Percentiles rank a stretch among this genome's conserved stretches.
These are phyloP conservation scores for Scatophagus argus DNA, from an alignment of 2,113 vertebrate species.

Conservation along the genomic window DNA sequence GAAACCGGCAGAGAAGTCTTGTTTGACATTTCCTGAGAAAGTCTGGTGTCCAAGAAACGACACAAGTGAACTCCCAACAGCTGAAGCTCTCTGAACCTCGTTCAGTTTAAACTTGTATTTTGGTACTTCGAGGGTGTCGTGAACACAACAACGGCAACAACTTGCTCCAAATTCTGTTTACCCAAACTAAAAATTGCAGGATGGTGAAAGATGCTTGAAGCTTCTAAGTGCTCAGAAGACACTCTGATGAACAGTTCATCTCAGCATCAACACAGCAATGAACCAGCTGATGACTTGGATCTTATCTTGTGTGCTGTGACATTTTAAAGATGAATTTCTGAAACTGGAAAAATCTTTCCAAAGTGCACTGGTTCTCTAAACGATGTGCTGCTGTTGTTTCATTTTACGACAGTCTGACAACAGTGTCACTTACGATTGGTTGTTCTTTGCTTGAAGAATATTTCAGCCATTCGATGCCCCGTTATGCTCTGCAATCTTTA, in stretches of 20 bases:
- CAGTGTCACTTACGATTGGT: conserved; percentile 2
- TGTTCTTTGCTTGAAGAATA: neutral
- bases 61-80: neutral
- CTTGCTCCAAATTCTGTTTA: no score
- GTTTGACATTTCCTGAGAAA: neutral
- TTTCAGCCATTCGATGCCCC: neutral
- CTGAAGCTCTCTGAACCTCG: neutral
- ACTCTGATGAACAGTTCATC: neutral
- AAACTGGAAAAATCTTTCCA: neutral
- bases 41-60: neutral
- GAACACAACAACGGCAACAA: no score
- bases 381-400: neutral
- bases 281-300: neutral
- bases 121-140: neutral
- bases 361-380: neutral
- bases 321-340: neutral
- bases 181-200: neutral
- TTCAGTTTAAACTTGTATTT: neutral
- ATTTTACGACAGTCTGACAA: neutral
- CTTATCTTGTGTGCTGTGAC: neutral
- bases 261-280: neutral
- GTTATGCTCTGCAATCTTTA: conserved; percentile 27
- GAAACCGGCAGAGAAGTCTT: neutral
- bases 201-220: neutral
- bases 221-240: neutral